These are phyloP conservation scores for Nebria salina DNA, from an alignment of 2,888 invertebrate genomes.

Conservation along the genomic window DNA sequence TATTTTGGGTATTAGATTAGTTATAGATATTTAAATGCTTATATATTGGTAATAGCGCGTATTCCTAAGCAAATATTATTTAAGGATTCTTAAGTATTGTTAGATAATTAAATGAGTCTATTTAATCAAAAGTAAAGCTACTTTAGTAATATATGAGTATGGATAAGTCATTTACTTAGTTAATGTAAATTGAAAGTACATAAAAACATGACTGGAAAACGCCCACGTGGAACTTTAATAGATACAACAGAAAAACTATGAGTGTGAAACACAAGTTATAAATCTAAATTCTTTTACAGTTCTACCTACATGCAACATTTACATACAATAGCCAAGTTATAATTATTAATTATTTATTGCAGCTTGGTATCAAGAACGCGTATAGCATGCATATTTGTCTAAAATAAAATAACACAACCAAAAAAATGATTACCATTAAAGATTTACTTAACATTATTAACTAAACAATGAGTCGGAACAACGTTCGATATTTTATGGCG, in stretches of 20 bases:
- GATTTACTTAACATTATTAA: not conserved
- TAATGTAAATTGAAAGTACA: slow-evolving; percentile 7
- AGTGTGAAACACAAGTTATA: slow-evolving; percentile 41
- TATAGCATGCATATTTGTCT: slow-evolving; percentile 19
- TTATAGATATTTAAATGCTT: not conserved
- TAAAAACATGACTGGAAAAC: slow-evolving; percentile 3
- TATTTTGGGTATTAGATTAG: not conserved
- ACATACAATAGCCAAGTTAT: slow-evolving; percentile 42
- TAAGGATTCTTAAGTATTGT: not conserved
- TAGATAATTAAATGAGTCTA: not conserved
- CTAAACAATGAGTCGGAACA: not conserved
- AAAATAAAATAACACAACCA: not conserved
- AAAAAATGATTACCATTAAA: not conserved
- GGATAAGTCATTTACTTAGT: slow-evolving; percentile 12
- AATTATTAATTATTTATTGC: slow-evolving; percentile 46
- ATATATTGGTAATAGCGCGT: too few relatives aligned
- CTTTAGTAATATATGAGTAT: not conserved
- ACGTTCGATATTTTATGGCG: not conserved
- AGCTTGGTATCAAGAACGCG: slow-evolving; percentile 10
- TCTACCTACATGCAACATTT: slow-evolving; percentile 33
- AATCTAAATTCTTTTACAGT: slow-evolving; percentile 39
- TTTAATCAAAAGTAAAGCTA: not conserved
- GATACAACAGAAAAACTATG: slow-evolving; percentile 32
- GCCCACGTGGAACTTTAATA: slow-evolving; percentile 18
- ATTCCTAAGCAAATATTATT: too few relatives aligned